Conservation (phyloP, 64 coral and sea anemone genomes). For the Orbicella faveolata region DNA sequence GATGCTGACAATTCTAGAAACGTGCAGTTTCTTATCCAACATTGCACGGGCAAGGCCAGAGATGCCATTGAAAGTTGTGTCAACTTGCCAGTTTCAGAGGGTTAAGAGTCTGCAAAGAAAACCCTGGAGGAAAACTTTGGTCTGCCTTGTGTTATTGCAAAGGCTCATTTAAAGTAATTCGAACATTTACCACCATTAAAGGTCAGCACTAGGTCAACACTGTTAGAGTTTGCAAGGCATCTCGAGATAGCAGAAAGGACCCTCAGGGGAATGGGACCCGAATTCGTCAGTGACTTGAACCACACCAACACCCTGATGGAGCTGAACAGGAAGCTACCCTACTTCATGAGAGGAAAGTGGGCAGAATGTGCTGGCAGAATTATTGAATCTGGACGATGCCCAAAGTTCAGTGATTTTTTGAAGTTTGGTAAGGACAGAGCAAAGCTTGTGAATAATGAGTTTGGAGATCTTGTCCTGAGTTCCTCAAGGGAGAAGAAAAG, state of each 20-base stretch:
- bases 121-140: slow-evolving; percentile 70
- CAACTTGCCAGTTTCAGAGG: slow-evolving; percentile 63
- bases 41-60: slow-evolving; percentile 52
- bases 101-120: slow-evolving; percentile 47
- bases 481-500: slow-evolving; percentile 23
- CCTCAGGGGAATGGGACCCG: slow-evolving; percentile 41
- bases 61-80: slow-evolving; percentile 81
- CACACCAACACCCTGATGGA: slow-evolving; percentile 61
- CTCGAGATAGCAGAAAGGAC: slow-evolving; percentile 9
- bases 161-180: background rate
- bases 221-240: too few relatives aligned
- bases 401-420: slow-evolving; percentile 64
- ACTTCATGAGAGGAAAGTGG: slow-evolving; percentile 62
- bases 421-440: slow-evolving; percentile 64
- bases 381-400: slow-evolving; percentile 19
- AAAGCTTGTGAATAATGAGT: slow-evolving; percentile 78
- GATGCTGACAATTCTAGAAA: slow-evolving; percentile 42
- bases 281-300: slow-evolving; percentile 61
- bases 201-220: too few relatives aligned
- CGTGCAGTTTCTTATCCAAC: slow-evolving; percentile 59
- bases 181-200: too few relatives aligned
- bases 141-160: slow-evolving; percentile 53
- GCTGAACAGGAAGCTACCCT: slow-evolving; percentile 56
- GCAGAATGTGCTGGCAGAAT: slow-evolving; percentile 73
- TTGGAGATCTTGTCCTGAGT: slow-evolving; percentile 26